phyloP scores from a whole-genome alignment of 1,140 invertebrate genomes.

The Leptopilina clavipes region DNA sequence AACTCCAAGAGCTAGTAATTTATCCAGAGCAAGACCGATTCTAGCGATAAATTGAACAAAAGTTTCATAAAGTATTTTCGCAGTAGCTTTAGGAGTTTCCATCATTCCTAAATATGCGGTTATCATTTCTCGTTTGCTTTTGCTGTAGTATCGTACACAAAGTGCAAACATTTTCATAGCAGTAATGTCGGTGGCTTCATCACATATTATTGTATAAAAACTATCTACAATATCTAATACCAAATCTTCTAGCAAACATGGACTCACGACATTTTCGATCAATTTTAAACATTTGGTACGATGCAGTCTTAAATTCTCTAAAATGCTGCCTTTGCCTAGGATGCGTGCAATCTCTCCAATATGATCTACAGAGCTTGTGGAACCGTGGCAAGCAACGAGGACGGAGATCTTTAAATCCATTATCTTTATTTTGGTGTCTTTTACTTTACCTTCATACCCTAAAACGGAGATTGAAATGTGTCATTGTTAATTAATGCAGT shows the following conservation, averaged over 20 bases:
- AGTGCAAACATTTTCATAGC: slow-evolving; percentile 60
- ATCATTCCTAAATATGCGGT: slow-evolving; percentile 56
- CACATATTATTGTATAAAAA: slow-evolving; percentile 61
- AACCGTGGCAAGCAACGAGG: not conserved
- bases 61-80: slow-evolving; percentile 26
- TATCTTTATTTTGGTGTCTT: not conserved
- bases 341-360: not conserved
- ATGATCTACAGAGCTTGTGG: not conserved
- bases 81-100: slow-evolving; percentile 36
- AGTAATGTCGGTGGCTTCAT: slow-evolving; percentile 64
- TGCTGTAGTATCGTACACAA: slow-evolving; percentile 62
- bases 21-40: slow-evolving; percentile 48
- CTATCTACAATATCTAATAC: slow-evolving; percentile 59
- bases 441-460: not conserved
- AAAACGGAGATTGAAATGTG: not conserved
- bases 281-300: slow-evolving; percentile 64
- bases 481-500: not conserved
- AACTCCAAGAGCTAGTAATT: slow-evolving; percentile 61
- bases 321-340: not conserved
- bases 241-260: slow-evolving; percentile 57
- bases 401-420: not conserved
- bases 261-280: slow-evolving; percentile 63
- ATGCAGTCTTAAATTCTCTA: slow-evolving; percentile 55
- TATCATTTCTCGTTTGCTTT: slow-evolving; percentile 49
- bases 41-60: slow-evolving; percentile 36